Base-by-base conservation (phyloP, 2,797 vertebrate genomes). In the Botia kubotai region DNA sequence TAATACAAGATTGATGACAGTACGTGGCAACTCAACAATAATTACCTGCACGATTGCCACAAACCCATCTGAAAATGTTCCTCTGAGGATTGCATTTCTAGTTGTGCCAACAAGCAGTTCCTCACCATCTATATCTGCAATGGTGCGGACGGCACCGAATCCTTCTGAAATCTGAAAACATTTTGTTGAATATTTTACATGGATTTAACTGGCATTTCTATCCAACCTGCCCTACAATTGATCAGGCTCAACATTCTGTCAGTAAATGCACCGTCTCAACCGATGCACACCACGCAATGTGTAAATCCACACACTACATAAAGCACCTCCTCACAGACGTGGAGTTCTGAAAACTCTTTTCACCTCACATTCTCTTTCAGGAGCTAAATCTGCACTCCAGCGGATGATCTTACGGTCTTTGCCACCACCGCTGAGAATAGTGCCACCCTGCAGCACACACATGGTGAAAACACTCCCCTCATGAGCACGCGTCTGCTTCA, bases 391-490 rank as follows among this genome's bases (percentile, higher is more conserved):
- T 0, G 95, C 93, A 19, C 95, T 96, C 97, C 97, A 98, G 89
- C 93, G 92, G 19, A 97, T 93, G 82, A 97, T 88, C 75, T 95
- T 92, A 0, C 96, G 94, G 89, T 98, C 97, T 80, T 97, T 96
- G 0, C 97, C 96, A 0, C 97, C 97, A 0, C 97, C 96, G 1
- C 97, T 98, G 57, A 98, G 94, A 85, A 98, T 92, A 0, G 87
- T 92, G 5, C 96, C 96, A 0, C 95, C 96, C 23, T 92, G 92
- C 75, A 95, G 94, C 68, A 89, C 83, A 77, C 95, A 96, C 43
- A 98, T 91, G 0, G 96, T 94, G 63, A 97, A 97, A 76, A 98
- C 93, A 67, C 96, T 97, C 81, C 97, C 97, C 79, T 98, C 97
- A 0, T 98, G 97, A 0, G 97, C 97, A 0, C 92, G 92, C 0